Percentiles rank a stretch among this genome's conserved stretches.
phyloP scores from a whole-genome alignment of 2,797 vertebrate genomes.

The Threskiornis aethiopicus region DNA sequence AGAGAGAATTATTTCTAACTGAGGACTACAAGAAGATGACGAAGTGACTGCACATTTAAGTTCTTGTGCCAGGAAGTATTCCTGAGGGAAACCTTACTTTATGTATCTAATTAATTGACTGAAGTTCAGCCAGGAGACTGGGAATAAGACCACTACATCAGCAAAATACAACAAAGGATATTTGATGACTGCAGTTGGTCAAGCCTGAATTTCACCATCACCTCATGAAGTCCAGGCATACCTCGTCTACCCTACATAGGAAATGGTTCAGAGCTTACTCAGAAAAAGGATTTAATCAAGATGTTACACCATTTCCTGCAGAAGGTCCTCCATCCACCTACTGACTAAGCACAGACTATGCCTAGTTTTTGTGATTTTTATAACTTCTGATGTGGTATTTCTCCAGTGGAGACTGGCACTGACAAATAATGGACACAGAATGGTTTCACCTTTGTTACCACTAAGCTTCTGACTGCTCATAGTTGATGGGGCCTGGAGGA shows the following conservation, averaged over 20 bases:
- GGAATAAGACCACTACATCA: not conserved
- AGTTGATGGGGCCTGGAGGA: not conserved
- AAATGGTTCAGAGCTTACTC: conserved; percentile 31
- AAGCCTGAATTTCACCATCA: not conserved
- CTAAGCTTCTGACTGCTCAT: not conserved
- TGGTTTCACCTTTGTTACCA: not conserved
- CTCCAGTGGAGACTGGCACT: not conserved
- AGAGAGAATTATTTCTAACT: not conserved
- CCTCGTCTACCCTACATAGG: not conserved
- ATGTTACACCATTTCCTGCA: not conserved
- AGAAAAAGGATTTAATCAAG: not conserved
- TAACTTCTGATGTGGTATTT: not conserved
- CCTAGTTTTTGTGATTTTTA: not conserved
- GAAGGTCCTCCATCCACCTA: not conserved
- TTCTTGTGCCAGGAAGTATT: not conserved
- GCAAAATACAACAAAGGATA: not conserved
- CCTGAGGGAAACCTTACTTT: not conserved
- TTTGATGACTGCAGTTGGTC: not conserved
- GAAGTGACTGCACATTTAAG: not conserved
- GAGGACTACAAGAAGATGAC: not conserved
- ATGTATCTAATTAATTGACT: not conserved
- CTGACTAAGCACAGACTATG: not conserved
- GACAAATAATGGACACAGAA: not conserved
- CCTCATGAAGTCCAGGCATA: not conserved
- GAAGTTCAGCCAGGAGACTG: not conserved